These are phyloP conservation scores for Tachystola acroxantha DNA, from an alignment of 2,888 invertebrate species.

Conservation along the genomic window DNA sequence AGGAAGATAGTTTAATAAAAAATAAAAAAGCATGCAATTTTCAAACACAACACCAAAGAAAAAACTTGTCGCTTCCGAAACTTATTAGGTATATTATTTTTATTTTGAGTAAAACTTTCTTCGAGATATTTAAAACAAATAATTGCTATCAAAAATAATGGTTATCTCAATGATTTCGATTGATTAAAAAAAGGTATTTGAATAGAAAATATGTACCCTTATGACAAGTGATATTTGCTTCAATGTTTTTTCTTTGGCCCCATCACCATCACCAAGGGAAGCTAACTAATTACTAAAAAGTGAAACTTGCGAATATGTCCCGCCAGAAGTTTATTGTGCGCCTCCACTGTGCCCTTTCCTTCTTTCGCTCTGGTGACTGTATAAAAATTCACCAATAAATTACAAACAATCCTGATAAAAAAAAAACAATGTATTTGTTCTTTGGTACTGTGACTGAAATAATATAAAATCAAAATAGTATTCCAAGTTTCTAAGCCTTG, in stretches of 20 bases:
- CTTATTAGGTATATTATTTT: background rate
- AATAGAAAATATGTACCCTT: no score
- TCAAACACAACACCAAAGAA: conserved; percentile 66
- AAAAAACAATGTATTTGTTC: conserved; percentile 38
- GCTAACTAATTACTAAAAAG: conserved; percentile 42
- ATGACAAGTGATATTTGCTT: no score
- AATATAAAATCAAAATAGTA: background rate
- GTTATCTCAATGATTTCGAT: no score
- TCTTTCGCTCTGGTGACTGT: conserved; percentile 73
- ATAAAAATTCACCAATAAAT: conserved; percentile 20
- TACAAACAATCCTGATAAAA: background rate
- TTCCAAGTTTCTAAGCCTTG: background rate
- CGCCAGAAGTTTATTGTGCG: conserved; percentile 78
- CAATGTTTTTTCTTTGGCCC: conserved; percentile 57
- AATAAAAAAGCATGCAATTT: conserved; percentile 10
- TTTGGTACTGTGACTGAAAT: conserved; percentile 46
- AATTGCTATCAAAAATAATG: no score
- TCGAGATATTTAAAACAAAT: background rate
- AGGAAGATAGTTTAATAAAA: no score
- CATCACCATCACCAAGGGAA: conserved; percentile 16
- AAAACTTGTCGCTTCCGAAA: conserved; percentile 34
- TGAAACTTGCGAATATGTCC: conserved; percentile 76
- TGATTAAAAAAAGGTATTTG: no score
- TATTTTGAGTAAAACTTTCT: background rate
- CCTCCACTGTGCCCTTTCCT: conserved; percentile 74